Evolutionary conservation across 2,797 vertebrate species (phyloP).

Genomic region (Gambelia wislizenii): DNA sequence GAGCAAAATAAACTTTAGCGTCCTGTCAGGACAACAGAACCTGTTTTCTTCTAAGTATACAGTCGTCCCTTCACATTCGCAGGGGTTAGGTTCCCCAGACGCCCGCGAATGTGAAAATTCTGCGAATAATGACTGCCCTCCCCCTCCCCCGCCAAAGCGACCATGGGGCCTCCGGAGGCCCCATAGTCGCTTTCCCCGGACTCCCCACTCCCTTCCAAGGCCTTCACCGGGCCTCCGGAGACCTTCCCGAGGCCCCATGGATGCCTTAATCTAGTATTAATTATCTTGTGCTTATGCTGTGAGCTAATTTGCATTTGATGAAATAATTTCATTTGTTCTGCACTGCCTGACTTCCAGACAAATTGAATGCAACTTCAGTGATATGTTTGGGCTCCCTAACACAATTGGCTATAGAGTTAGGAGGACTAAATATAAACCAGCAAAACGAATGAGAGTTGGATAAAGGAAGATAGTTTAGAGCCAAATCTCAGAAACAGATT

Average conservation of each 20-base stretch:
- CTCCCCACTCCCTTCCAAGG: too few relatives aligned
- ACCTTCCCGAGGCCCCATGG: too few relatives aligned
- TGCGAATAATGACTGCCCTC: too few relatives aligned
- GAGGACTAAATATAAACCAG: conserved; percentile 67
- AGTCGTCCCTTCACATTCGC: too few relatives aligned
- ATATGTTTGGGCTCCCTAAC: conserved; percentile 65
- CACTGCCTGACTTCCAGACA: conserved; percentile 48
- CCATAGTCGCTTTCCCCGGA: too few relatives aligned
- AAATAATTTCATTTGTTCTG: conserved; percentile 58
- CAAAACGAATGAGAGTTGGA: conserved; percentile 32
- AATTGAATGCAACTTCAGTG: conserved; percentile 48
- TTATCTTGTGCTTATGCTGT: conserved; percentile 20
- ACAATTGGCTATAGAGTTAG: conserved; percentile 51
- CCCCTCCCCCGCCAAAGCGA: too few relatives aligned
- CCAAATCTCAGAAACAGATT: conserved; percentile 35
- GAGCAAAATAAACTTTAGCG: background rate
- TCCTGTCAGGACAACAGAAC: conserved; percentile 51
- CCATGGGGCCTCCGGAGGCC: too few relatives aligned
- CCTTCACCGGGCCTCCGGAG: too few relatives aligned
- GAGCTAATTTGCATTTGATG: conserved; percentile 42
- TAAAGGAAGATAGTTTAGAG: conserved; percentile 28
- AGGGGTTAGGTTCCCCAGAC: too few relatives aligned
- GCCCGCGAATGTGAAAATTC: too few relatives aligned
- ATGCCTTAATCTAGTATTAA: conserved; percentile 48
- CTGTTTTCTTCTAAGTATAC: conserved; percentile 7